Evolutionary conservation across 2,113 vertebrate genomes (phyloP).

Genomic region (Asarcornis scutulata): DNA sequence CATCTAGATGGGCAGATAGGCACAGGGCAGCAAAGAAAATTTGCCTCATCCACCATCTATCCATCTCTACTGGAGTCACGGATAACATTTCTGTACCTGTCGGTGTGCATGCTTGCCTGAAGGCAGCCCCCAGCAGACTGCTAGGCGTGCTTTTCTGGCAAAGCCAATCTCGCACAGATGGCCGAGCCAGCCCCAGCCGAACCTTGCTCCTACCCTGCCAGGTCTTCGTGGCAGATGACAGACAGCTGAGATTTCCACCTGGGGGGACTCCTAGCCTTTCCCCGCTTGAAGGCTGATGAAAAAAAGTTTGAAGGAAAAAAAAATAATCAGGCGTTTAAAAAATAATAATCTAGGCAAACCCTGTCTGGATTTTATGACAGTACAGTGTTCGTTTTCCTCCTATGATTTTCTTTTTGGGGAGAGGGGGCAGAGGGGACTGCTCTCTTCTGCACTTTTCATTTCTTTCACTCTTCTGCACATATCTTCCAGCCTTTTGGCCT

Average conservation of each 20-base stretch:
- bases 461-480: not conserved
- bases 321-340: not conserved
- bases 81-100: not conserved
- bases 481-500: not conserved
- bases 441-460: not conserved
- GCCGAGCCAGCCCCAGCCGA: slow-evolving; percentile 42
- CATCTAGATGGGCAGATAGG: not conserved
- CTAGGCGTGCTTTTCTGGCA: slow-evolving; percentile 34
- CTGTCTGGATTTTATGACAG: not conserved
- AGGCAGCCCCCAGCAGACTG: not conserved
- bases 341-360: not conserved
- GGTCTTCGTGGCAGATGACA: slow-evolving; percentile 45
- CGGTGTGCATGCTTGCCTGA: not conserved
- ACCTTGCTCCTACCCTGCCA: slow-evolving; percentile 26
- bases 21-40: not conserved
- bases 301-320: not conserved
- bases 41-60: not conserved
- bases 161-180: slow-evolving; percentile 27
- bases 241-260: slow-evolving; percentile 49
- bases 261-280: slow-evolving; percentile 46
- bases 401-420: not conserved
- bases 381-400: not conserved
- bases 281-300: not conserved
- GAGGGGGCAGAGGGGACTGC: not conserved
- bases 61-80: not conserved